phyloP scores from a whole-genome alignment of 2,113 vertebrate species.

The Otis tarda region DNA sequence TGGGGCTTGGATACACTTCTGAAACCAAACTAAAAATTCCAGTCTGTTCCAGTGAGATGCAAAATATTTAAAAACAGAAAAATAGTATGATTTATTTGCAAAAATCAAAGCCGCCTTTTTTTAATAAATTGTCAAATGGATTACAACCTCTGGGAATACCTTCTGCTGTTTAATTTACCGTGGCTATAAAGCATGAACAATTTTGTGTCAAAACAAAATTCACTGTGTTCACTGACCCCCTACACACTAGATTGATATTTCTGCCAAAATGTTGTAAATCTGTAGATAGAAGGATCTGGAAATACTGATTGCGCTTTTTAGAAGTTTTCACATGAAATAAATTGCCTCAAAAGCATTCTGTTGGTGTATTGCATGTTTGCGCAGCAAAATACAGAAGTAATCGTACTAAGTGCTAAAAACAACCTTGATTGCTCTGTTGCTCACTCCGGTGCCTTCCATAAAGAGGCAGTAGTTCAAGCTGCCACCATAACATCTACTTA shows the following conservation, averaged over 20 bases:
- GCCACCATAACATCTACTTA: neutral
- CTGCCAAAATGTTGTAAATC: neutral
- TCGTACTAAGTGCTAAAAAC: neutral
- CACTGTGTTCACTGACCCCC: neutral
- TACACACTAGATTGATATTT: neutral
- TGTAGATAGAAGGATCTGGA: neutral
- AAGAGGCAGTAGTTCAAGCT: neutral
- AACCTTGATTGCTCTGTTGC: neutral
- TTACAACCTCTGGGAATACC: neutral
- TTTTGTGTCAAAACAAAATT: neutral
- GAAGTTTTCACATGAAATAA: neutral
- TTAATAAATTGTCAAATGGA: neutral
- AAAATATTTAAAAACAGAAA: neutral
- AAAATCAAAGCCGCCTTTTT: neutral
- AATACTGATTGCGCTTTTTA: neutral
- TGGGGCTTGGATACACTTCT: neutral
- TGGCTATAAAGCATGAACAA: neutral
- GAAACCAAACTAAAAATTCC: neutral
- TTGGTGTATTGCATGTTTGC: neutral
- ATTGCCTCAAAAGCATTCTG: neutral
- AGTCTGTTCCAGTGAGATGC: neutral
- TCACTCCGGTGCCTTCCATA: neutral
- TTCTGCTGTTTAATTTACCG: neutral
- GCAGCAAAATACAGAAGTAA: neutral
- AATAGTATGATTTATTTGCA: neutral